Evolutionary conservation across 1,140 invertebrate species (phyloP).

Genomic region (Notospermus geniculatus): DNA sequence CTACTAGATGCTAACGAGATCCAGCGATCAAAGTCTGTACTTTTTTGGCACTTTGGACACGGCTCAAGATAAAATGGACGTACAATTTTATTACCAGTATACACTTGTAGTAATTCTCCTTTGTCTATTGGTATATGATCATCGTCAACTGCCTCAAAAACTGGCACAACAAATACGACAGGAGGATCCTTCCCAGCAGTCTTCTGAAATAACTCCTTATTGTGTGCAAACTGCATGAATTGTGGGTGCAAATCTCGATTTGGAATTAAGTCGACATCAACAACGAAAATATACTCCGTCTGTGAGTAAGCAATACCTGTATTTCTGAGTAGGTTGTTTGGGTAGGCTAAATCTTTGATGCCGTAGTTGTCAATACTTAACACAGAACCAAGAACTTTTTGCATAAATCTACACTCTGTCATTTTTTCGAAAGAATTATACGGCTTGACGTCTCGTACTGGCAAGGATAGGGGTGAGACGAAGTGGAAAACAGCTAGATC

Average conservation of each 20-base stretch:
- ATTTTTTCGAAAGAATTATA: conserved; percentile 1
- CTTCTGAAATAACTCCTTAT: conserved; percentile 62
- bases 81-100: conserved; percentile 72
- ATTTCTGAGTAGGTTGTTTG: conserved; percentile 64
- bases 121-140: conserved; percentile 75
- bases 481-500: conserved; percentile 72
- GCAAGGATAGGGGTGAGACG: conserved; percentile 60
- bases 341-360: conserved; percentile 54
- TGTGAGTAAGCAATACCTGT: conserved; percentile 57
- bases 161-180: conserved; percentile 83
- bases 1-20: conserved; percentile 45
- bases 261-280: conserved; percentile 64
- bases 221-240: conserved; percentile 59
- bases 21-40: conserved; percentile 81
- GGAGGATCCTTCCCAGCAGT: conserved; percentile 45
- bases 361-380: conserved; percentile 47
- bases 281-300: conserved; percentile 60
- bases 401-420: conserved; percentile 11
- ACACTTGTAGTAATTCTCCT: conserved; percentile 70
- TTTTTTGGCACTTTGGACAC: conserved; percentile 72
- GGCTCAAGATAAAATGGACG: conserved; percentile 90
- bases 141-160: conserved; percentile 75
- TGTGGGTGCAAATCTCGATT: conserved; percentile 53
- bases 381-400: conserved; percentile 5
- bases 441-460: conserved; percentile 6